These are phyloP conservation scores for Paramisgurnus dabryanus DNA, from an alignment of 2,113 vertebrate genomes.

Conservation along the genomic window DNA sequence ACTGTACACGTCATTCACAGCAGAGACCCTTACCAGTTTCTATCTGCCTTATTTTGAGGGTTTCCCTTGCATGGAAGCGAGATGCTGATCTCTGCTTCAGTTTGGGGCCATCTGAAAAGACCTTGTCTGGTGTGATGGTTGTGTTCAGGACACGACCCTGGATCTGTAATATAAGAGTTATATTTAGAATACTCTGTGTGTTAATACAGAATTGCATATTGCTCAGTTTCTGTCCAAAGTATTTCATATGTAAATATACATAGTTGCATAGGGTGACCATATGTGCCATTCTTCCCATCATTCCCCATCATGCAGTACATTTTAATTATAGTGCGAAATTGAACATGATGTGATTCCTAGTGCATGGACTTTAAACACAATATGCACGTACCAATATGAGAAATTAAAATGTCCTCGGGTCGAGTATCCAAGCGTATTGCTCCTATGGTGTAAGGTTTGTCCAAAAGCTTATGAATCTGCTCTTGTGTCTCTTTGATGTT, in stretches of 20 bases:
- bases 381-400: constrained; percentile 66
- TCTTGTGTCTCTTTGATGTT: constrained; percentile 53
- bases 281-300: too few species aligned
- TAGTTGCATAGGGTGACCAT: too few species aligned
- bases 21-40: constrained; percentile 75
- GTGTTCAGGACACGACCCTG: constrained; percentile 67
- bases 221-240: not conserved
- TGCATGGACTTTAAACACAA: not conserved
- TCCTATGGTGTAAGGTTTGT: constrained; percentile 50
- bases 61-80: constrained; percentile 72
- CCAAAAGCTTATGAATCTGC: constrained; percentile 56
- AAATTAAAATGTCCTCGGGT: constrained; percentile 62
- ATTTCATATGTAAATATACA: too few species aligned
- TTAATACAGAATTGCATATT: not conserved
- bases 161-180: constrained; percentile 61
- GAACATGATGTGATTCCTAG: too few species aligned
- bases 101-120: constrained; percentile 76
- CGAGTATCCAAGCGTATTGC: constrained; percentile 44
- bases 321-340: too few species aligned
- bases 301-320: too few species aligned
- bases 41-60: constrained; percentile 57
- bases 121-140: constrained; percentile 71
- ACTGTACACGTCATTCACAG: not conserved
- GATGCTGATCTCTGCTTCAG: constrained; percentile 61
- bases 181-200: constrained; percentile 4